These are phyloP conservation scores for Physella acuta DNA, from an alignment of 1,140 invertebrate species.

Conservation along the genomic window DNA sequence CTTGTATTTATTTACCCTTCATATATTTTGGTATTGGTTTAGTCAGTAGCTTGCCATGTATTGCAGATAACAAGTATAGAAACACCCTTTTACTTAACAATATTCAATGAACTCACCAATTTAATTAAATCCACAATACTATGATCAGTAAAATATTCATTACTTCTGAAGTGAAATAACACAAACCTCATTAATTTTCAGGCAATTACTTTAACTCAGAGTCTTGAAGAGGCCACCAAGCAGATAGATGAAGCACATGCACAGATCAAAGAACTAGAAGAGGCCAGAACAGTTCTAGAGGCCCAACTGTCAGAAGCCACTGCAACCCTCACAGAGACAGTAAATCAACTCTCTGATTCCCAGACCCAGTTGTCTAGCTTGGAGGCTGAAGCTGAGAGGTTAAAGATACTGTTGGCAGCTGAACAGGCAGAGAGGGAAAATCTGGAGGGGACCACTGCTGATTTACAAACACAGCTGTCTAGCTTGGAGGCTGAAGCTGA, in stretches of 20 bases:
- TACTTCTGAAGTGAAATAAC: not conserved
- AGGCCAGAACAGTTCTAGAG: not conserved
- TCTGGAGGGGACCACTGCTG: not conserved
- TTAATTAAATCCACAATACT: too few species aligned
- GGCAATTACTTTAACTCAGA: not conserved
- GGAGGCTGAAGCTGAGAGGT: too few species aligned
- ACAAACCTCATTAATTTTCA: not conserved
- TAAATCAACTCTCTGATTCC: too few species aligned
- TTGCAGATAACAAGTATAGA: too few species aligned
- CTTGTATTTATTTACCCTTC: too few species aligned
- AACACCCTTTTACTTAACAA: too few species aligned
- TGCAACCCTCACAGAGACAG: not conserved
- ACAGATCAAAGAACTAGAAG: not conserved
- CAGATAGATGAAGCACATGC: not conserved
- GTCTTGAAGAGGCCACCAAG: not conserved
- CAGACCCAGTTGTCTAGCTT: constrained; percentile 1
- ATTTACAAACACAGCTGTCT: not conserved
- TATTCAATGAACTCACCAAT: too few species aligned
- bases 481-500: too few species aligned
- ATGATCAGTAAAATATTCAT: not conserved
- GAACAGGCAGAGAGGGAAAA: not conserved
- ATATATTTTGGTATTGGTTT: too few species aligned
- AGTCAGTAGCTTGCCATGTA: too few species aligned
- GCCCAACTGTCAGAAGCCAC: not conserved
- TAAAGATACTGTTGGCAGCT: constrained; percentile 5